Evolutionary conservation across 1,140 invertebrate species (phyloP), one percentile per base, ranked within the genome.

Genomic region (Thaumetopoea pityocampa): DNA sequence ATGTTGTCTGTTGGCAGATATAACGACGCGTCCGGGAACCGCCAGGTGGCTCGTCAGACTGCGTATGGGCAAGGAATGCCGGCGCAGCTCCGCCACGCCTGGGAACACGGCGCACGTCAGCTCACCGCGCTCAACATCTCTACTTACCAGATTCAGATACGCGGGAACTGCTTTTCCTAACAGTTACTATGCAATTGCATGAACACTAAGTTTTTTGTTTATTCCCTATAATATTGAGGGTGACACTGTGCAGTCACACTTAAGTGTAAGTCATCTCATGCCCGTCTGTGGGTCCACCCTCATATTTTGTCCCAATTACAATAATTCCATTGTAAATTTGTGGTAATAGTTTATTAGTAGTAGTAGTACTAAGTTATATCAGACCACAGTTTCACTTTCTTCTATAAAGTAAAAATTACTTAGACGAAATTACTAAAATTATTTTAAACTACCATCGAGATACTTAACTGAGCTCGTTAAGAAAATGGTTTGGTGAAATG

Each of bases 31-130:
- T 76, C 77, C 67, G 63, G 77, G 74, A 76, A 73, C 65, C 65
- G 59, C 57, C 63, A 74, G 69, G 66, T 68, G 66, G 56, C 38
- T 57, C 37, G 50, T 42, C 38, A 42, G 45, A 51, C 71, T 67
- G 51, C 43, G 56, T 76, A 82, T 66, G 76, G 78, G 61, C 76
- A 78, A 78, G 55, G 74, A 80, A 80, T 80, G 67, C 67, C 47
- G 51, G 15, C 42, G 42, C 55, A 27, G 52, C 52, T 50, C 45
- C 41, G 33, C 43, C 41, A 26, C 46, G 68, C 67, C 55, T 76
- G 71, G 74, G 74, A 81, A 77, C 71, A 64, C 37, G 43, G 33
- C 45, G 50, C 24, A 20, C 40, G 41, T 30, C 42, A 48, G 40
- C 55, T 57, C 54, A 35, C 51, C 41, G 55, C 48, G 41, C 46